phyloP scores from a whole-genome alignment of 2,797 vertebrate species.

The Peromyscus eremicus region DNA sequence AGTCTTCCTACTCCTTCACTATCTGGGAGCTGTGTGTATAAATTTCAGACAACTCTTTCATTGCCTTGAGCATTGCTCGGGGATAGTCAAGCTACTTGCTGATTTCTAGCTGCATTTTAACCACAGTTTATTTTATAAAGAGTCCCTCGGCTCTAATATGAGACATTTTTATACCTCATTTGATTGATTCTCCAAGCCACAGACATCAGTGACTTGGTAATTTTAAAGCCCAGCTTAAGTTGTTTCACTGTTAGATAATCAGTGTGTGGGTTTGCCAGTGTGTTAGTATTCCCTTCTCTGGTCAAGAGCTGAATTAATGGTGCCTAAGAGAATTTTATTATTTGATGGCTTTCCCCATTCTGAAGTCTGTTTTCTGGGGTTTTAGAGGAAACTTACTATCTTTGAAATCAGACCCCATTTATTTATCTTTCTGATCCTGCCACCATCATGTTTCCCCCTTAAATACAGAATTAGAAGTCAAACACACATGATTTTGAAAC shows the following conservation, averaged over 20 bases:
- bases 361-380: neutral
- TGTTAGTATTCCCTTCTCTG: conserved; percentile 51
- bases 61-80: conserved; percentile 67
- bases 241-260: conserved; percentile 47
- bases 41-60: conserved; percentile 33
- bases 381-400: neutral
- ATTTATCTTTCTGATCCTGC: conserved; percentile 18
- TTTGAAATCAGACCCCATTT: conserved; percentile 47
- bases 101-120: conserved; percentile 73
- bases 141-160: conserved; percentile 34
- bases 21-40: neutral
- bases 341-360: conserved; percentile 37
- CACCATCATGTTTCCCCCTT: neutral
- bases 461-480: conserved; percentile 6
- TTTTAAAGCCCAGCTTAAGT: conserved; percentile 70
- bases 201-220: conserved; percentile 58
- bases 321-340: conserved; percentile 46
- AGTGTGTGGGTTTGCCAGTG: neutral
- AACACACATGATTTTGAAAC: neutral
- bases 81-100: conserved; percentile 64
- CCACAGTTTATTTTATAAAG: conserved; percentile 73
- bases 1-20: neutral
- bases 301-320: conserved; percentile 41
- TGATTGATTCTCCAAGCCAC: conserved; percentile 64
- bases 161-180: conserved; percentile 67